Evolutionary conservation across 2,888 invertebrate species (phyloP).

Genomic region (Leptinotarsa rubiginosa): DNA sequence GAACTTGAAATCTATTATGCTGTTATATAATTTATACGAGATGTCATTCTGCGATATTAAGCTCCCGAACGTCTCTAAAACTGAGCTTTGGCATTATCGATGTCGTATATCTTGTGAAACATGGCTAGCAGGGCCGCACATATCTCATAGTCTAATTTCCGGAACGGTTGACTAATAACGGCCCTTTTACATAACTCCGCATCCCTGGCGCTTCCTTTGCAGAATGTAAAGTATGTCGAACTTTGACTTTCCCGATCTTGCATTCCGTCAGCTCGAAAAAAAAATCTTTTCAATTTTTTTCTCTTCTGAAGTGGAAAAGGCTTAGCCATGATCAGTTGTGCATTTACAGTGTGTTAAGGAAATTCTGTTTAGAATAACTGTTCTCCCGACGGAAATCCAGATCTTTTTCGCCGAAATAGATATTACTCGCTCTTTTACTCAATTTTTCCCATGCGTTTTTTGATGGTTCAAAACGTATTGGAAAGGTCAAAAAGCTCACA

Average conservation of each 20-base stretch:
- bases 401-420: too few relatives aligned
- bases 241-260: conserved; percentile 27
- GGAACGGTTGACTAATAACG: conserved; percentile 60
- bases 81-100: conserved; percentile 56
- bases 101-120: conserved; percentile 57
- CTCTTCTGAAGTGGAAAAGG: too few relatives aligned
- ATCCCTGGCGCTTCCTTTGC: conserved; percentile 52
- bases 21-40: conserved; percentile 59
- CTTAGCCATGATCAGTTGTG: too few relatives aligned
- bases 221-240: conserved; percentile 48
- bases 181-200: conserved; percentile 57
- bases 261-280: background rate
- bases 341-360: too few relatives aligned
- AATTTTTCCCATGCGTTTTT: too few relatives aligned
- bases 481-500: too few relatives aligned
- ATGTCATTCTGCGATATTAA: conserved; percentile 51
- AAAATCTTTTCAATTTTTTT: background rate
- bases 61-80: conserved; percentile 52
- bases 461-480: too few relatives aligned
- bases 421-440: too few relatives aligned
- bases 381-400: too few relatives aligned
- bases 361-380: too few relatives aligned
- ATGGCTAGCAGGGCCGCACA: conserved; percentile 57
- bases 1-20: conserved; percentile 49
- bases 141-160: conserved; percentile 61